Conservation (phyloP, 2,797 vertebrate genomes). For the Premnoplex brunnescens region DNA sequence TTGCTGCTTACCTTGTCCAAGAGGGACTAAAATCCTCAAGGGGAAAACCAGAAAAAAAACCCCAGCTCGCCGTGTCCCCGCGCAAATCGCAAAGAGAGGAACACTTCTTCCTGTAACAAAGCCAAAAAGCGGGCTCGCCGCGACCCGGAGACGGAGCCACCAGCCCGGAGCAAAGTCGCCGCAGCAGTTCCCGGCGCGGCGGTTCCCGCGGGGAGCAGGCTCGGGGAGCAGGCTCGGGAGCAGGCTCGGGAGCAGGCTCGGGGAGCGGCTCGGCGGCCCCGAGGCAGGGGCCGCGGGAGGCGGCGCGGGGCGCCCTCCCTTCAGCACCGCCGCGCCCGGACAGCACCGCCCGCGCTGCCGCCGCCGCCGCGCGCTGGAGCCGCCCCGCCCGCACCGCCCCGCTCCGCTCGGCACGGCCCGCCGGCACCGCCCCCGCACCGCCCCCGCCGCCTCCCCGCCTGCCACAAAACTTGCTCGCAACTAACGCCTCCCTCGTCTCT, state of each 20-base stretch:
- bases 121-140: background rate
- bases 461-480: background rate
- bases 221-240: background rate
- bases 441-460: background rate
- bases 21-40: constrained; percentile 43
- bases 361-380: background rate
- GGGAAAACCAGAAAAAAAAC: background rate
- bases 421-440: background rate
- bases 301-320: background rate
- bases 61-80: background rate
- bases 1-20: constrained; percentile 66
- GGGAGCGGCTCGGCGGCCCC: background rate
- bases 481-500: rapidly evolving
- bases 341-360: constrained; percentile 51
- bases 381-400: background rate
- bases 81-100: rapidly evolving
- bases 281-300: background rate
- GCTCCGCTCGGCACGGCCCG: background rate
- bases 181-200: background rate
- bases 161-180: background rate
- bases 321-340: constrained; percentile 67
- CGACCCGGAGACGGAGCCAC: background rate
- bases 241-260: background rate
- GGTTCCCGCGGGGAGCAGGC: background rate
- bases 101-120: background rate